These are phyloP conservation scores for Sebastes melanostomus DNA, from an alignment of 2,797 vertebrate genomes.

Conservation along the genomic window DNA sequence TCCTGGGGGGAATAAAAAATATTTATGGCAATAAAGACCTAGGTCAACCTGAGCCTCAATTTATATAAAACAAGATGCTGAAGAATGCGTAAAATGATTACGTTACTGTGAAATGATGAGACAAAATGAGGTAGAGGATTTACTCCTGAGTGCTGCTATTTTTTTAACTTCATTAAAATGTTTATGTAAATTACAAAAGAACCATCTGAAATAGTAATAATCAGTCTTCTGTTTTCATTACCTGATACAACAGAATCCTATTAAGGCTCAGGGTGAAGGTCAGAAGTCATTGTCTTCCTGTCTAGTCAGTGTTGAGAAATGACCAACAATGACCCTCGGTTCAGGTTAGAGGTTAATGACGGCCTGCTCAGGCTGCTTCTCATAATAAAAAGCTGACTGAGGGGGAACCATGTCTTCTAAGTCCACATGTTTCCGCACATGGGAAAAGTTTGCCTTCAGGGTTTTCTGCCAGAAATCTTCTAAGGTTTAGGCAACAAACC, in stretches of 20 bases:
- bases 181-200: not conserved
- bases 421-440: not conserved
- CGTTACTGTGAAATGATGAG: not conserved
- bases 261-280: not conserved
- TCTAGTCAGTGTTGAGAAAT: not conserved
- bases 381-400: not conserved
- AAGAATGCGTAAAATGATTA: too few relatives aligned
- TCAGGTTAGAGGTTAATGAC: conserved; percentile 10
- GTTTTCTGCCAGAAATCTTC: not conserved
- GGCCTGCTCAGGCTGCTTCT: not conserved
- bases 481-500: not conserved
- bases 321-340: not conserved
- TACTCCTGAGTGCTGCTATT: not conserved
- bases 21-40: not conserved
- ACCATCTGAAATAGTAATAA: not conserved
- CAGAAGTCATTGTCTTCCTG: not conserved
- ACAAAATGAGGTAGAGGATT: not conserved
- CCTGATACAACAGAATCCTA: not conserved
- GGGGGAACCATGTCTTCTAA: not conserved
- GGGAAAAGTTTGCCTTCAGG: not conserved
- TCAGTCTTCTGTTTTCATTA: not conserved
- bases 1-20: not conserved
- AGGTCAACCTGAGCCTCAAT: not conserved
- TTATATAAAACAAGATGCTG: not conserved
- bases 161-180: not conserved